These are phyloP conservation scores for Gymnobelideus leadbeateri DNA, from an alignment of 2,113 vertebrate species.

Conservation along the genomic window DNA sequence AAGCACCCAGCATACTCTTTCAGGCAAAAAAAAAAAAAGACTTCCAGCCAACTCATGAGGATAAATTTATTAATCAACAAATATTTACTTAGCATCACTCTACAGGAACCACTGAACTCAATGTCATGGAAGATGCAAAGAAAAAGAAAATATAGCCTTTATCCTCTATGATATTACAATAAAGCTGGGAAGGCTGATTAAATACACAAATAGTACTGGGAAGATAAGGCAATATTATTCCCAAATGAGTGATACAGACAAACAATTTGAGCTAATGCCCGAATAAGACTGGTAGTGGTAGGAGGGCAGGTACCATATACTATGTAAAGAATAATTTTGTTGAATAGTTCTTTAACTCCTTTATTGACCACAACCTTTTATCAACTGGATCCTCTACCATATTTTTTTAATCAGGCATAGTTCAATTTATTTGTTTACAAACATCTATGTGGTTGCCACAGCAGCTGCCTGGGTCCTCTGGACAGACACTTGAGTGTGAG, in stretches of 20 bases:
- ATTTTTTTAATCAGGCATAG: no score
- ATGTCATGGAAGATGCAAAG: conserved; percentile 12
- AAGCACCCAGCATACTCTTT: not conserved
- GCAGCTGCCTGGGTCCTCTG: no score
- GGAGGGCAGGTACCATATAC: not conserved
- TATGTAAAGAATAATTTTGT: conserved; percentile 46
- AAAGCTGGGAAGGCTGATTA: not conserved
- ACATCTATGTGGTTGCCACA: no score
- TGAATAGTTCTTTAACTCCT: conserved; percentile 39
- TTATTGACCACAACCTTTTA: not conserved
- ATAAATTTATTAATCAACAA: not conserved
- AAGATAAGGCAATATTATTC: not conserved
- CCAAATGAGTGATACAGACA: not conserved
- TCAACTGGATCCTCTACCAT: not conserved
- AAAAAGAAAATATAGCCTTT: not conserved
- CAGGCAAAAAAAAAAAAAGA: not conserved
- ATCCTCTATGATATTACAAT: not conserved
- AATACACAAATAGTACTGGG: not conserved
- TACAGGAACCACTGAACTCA: not conserved
- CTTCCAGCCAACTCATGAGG: not conserved
- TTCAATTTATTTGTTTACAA: no score
- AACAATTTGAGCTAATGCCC: not conserved
- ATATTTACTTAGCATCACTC: conserved; percentile 13
- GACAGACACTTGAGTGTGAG: no score
- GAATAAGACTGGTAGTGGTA: not conserved